phyloP scores from a whole-genome alignment of 2,888 invertebrate genomes.

The Pandemis cinnamomeana region DNA sequence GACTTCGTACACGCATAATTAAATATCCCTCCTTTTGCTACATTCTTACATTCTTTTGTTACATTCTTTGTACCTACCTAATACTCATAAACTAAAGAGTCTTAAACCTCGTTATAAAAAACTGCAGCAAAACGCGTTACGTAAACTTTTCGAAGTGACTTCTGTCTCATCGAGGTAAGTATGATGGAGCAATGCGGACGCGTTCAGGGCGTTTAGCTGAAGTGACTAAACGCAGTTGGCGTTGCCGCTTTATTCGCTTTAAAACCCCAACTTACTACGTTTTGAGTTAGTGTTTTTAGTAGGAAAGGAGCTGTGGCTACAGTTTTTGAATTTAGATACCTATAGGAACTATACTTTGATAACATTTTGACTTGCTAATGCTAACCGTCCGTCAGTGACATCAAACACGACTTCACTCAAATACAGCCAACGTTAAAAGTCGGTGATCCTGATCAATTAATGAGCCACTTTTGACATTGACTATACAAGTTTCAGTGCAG shows the following conservation, averaged over 20 bases:
- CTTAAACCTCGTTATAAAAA: background rate
- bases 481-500: no score
- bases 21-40: no score
- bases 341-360: no score
- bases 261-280: background rate
- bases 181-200: constrained; percentile 71
- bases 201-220: constrained; percentile 67
- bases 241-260: constrained; percentile 20
- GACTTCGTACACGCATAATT: no score
- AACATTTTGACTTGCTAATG: no score
- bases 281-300: background rate
- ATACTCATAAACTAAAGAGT: background rate
- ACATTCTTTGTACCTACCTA: background rate
- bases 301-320: background rate
- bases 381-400: no score
- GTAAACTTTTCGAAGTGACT: constrained; percentile 10
- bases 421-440: no score
- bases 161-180: constrained; percentile 45
- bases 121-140: background rate
- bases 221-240: constrained; percentile 45
- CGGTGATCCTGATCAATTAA: no score
- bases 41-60: no score
- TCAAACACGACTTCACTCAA: no score
- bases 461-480: no score
- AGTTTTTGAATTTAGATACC: background rate